Base-by-base conservation (phyloP, 2,888 invertebrate species). In the Lasioglossum lativentre region DNA sequence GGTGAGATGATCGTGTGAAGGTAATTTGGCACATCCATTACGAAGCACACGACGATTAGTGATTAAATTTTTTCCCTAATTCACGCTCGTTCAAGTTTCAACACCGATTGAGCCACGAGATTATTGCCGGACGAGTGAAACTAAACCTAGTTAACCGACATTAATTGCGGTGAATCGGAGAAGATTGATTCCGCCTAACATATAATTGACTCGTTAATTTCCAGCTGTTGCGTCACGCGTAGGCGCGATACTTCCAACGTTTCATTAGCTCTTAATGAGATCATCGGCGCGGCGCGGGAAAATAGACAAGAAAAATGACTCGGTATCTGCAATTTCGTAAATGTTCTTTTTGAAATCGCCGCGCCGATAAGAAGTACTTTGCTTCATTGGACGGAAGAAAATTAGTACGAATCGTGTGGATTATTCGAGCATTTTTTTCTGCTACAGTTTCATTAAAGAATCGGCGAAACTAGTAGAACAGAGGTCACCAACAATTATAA, bases 141-240 rank as follows among this genome's bases (percentile, higher is more conserved):
- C 70, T 77, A 52, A 83, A 87, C 71, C 83, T 76, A 73, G 80
- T 86, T 90, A 87, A 90, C 88, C 80, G 90, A 87, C 88, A 82
- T 87, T 90, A 87, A 90, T 90, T 88, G 87, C 71, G 34, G 79
- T 63, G 85, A 88, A 90, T 90, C 88, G 79, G 80, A 76, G 87
- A 88, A 90, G 90, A 90, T 90, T 88, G 88, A 90, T 90, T 85
- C 85, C 72, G 78, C 73, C 83, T 71, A 80, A 81, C 87, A 81
- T 87, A 83, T 86, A 87, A 90, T 89, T 83, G 90, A 90, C 89
- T 90, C 88, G 90, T 90, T 89, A 89, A 90, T 90, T 90, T 85
- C 81, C 78, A 82, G 85, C 73, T 76, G 78, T 90, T 90, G 88
- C 90, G 80, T 90, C 89, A 86, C 70, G 83, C 80, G 83, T 83